Base-by-base conservation (phyloP, 2,888 invertebrate species). In the Conchocele bisecta region DNA sequence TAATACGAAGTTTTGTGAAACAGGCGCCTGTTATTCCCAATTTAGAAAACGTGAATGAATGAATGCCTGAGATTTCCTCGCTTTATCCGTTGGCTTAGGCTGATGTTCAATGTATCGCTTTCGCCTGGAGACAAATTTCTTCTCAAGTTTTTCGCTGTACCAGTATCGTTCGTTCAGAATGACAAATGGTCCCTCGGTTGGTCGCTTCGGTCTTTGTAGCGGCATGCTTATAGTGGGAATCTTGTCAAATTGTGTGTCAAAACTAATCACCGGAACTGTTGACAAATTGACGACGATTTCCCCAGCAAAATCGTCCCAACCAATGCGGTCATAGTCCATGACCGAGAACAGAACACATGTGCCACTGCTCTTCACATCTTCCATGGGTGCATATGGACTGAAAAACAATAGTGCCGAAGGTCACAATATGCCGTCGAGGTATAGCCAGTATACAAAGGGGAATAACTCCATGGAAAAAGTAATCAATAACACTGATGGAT, bases 291-390 rank as follows among this genome's bases (percentile, higher is more conserved):
- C 39, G 9, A 86, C 53, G 3, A 88, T 76, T 73, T 89, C 89
- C 1, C 89, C 89, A 6, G 88, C 86, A 73, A 88, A 88, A 70
- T 89, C 89, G 58, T 89, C 86, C 20, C 80, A 63, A 3, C 82
- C 81, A 15, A 89, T 74, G 28, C 73, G 65, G 61, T 88, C 87
- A 54, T 84, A 77, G 65, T 89, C 87, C 78, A 84, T 79, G 11
- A 88, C 85, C 22, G 84, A 78, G 35, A 89, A 57, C 29, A 86
- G 48, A 5, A 88, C 51, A 11, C 82, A 83, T 0, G 85, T 79
- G 2, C 89, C 89, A 28, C 74, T 60, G 7, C 58, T 72, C 13
- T 65, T 39, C 53, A 88, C 54, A 24, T 72, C 74, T 1, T 84
- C 84, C 39, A 75, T 72, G 0, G 87, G 83, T 29, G 88, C 78